These are phyloP conservation scores for Buceros bicornis DNA, from an alignment of 2,797 vertebrate species.

Conservation along the genomic window DNA sequence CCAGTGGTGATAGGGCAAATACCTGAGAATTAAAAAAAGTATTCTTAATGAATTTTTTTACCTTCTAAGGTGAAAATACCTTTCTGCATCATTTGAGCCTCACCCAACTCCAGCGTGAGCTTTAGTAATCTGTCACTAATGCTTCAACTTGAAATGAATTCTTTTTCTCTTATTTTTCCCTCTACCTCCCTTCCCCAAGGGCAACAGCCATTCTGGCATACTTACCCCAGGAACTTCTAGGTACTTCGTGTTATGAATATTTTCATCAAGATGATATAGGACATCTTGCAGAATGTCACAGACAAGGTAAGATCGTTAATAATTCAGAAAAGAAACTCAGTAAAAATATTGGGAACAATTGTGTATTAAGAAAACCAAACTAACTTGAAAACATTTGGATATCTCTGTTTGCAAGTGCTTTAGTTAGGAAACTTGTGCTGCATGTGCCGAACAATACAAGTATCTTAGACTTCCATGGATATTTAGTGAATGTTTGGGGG, in stretches of 20 bases:
- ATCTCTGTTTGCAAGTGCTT: not conserved
- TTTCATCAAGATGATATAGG: constrained; percentile 98
- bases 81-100: not conserved
- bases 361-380: not conserved
- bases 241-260: constrained; percentile 98
- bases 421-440: not conserved
- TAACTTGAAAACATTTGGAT: not conserved
- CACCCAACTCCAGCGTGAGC: not conserved
- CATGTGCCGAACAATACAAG: not conserved
- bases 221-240: constrained; percentile 97
- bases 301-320: constrained; percentile 88
- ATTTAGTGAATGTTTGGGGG: not conserved
- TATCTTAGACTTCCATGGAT: not conserved
- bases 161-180: not conserved
- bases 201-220: constrained; percentile 97
- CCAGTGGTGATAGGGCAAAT: not conserved
- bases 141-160: not conserved
- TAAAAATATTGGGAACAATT: not conserved
- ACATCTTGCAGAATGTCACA: constrained; percentile 95
- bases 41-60: not conserved
- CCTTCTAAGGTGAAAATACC: constrained; percentile 5
- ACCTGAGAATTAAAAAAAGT: not conserved
- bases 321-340: not conserved
- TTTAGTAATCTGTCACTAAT: not conserved
- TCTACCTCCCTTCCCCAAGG: constrained; percentile 75